A percentile compares a stretch with the other conserved stretches of the same genome.
Conservation (phyloP, 2,113 vertebrate species). For the Lynx canadensis region DNA sequence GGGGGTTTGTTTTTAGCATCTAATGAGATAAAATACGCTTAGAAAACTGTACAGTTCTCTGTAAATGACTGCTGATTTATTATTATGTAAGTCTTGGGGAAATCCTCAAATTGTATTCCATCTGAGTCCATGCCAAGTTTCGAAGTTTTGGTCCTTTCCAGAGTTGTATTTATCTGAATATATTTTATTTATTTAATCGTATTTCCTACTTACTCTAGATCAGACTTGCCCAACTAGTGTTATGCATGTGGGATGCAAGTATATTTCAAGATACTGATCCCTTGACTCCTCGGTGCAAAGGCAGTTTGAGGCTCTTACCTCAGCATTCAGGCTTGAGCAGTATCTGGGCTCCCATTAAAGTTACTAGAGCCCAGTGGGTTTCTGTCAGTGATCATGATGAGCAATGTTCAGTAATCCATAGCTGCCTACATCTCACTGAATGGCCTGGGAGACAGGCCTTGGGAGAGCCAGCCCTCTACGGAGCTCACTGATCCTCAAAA, state of each 20-base stretch:
- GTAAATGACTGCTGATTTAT: not conserved
- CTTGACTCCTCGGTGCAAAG: not conserved
- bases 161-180: not conserved
- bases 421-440: not conserved
- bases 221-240: not conserved
- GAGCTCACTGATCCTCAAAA: not conserved
- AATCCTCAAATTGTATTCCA: not conserved
- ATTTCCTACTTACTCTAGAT: not conserved
- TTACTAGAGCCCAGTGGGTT: not conserved
- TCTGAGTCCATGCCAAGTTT: not conserved
- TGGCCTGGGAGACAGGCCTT: not conserved
- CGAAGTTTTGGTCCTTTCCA: not conserved
- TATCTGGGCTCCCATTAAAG: not conserved
- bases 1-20: not conserved
- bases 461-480: not conserved
- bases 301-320: not conserved
- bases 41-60: not conserved
- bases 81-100: not conserved
- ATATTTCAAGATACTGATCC: not conserved
- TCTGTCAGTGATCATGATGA: not conserved
- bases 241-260: not conserved
- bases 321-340: not conserved
- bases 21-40: not conserved
- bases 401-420: not conserved
- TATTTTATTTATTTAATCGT: not conserved